Evolutionary conservation across 1,140 invertebrate genomes (phyloP), one percentile per base, ranked within the genome.

Genomic region (Planococcus citri): DNA sequence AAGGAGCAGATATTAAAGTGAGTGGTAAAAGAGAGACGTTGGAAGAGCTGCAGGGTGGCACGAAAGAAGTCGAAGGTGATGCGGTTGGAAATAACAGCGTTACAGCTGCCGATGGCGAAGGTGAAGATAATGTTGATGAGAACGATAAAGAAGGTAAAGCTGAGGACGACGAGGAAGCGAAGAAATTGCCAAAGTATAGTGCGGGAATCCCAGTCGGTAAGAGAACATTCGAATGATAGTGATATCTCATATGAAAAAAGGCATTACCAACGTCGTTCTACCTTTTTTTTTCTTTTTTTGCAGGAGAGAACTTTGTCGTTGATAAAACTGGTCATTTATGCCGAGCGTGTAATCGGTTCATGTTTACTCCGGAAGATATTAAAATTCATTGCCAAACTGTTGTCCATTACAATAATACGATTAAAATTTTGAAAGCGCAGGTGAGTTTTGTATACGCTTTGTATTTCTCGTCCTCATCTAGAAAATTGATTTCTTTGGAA

Each of bases 321-420:
- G 69, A 74, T 37, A 69, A 73, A 20, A 72, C 20, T 29, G 75
- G 74, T 17, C 71, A 69, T 60, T 70, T 72, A 8, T 76, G 75
- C 27, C 70, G 73, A 25, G 68, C 71, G 17, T 76, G 75, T 71
- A 70, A 73, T 27, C 57, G 73, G 12, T 75, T 76, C 61, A 73
- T 76, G 51, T 68, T 71, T 21, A 67, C 69, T 57, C 70, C 72
- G 20, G 73, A 74, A 58, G 74, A 76, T 71, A 71, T 71, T 29
- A 68, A 72, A n/a, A 69, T 72, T 6, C 75, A 76, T 73, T 76
- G 75, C 57, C 72, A 73, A 20, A 75, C 73, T n/a, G 41, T 73
- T 14, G 60, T 61, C 17, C 75, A 76, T 71, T 76, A 73, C 57
- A 73, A 73, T 64, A 76, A 74, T 38, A 75, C 71, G 29, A 70